phyloP scores from a whole-genome alignment of 2,113 vertebrate genomes.

The Anhinga rufa region DNA sequence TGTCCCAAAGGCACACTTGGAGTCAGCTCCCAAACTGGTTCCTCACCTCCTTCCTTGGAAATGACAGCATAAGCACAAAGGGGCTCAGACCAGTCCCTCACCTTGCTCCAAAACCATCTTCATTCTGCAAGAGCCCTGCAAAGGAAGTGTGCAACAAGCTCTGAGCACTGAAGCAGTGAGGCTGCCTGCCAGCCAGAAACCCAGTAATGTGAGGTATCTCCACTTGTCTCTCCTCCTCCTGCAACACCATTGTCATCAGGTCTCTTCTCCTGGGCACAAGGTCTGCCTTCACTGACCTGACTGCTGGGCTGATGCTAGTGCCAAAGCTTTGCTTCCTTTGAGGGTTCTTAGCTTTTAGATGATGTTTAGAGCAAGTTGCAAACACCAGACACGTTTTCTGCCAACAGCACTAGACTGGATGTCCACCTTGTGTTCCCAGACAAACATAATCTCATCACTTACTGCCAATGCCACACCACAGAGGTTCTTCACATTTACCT shows the following conservation, averaged over 20 bases:
- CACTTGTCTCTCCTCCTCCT: background rate
- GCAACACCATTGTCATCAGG: background rate
- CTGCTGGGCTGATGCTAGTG: background rate
- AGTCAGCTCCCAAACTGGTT: background rate
- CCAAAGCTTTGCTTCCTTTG: background rate
- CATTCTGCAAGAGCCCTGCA: background rate
- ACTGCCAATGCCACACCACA: background rate
- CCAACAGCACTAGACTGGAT: background rate
- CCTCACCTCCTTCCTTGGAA: background rate
- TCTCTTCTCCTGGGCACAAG: background rate
- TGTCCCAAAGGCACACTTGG: background rate
- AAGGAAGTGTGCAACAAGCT: background rate
- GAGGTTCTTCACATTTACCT: background rate
- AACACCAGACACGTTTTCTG: background rate
- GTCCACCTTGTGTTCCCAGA: background rate
- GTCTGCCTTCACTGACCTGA: background rate
- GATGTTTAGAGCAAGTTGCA: background rate
- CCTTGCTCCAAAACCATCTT: background rate
- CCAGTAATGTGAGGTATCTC: background rate
- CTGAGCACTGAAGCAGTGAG: background rate
- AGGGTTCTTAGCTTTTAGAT: background rate
- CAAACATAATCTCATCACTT: background rate
- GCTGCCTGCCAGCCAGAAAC: background rate
- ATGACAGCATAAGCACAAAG: background rate
- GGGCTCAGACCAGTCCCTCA: background rate